Evolutionary conservation across 2,113 vertebrate species (phyloP).

Genomic region (Lophius piscatorius): DNA sequence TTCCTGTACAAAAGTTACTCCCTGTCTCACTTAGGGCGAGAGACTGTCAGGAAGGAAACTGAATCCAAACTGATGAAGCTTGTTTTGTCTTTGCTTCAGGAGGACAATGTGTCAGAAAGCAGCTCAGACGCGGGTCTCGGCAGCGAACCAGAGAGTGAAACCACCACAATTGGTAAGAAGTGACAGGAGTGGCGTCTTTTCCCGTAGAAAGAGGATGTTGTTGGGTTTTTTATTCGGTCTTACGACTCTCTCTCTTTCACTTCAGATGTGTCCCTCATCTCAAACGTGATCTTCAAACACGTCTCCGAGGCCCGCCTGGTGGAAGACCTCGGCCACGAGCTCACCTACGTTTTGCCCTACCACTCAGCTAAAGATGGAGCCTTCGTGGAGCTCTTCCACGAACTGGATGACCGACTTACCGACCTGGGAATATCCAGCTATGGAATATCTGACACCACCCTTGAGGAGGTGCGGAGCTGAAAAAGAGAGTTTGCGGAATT

Average conservation of each 20-base stretch:
- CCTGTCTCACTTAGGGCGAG: background rate
- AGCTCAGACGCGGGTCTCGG: constrained; percentile 97
- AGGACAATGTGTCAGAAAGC: constrained; percentile 96
- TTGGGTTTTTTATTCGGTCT: background rate
- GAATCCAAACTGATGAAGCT: background rate
- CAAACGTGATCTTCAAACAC: constrained; percentile 94
- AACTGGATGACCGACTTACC: constrained; percentile 94
- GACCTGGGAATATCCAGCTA: constrained; percentile 98
- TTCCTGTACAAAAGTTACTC: no score
- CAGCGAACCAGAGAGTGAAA: constrained; percentile 98
- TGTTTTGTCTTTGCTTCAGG: constrained; percentile 78
- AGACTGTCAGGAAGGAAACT: background rate
- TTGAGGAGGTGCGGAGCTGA: constrained; percentile 87
- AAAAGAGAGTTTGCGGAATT: background rate
- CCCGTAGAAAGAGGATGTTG: background rate
- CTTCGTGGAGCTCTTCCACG: constrained; percentile 97
- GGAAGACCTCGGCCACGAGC: constrained; percentile 95
- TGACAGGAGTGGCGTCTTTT: background rate
- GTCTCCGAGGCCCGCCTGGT: constrained; percentile 92
- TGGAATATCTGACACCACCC: constrained; percentile 95
- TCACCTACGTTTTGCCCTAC: constrained; percentile 93
- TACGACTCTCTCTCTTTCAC: background rate
- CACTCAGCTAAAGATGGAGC: constrained; percentile 94
- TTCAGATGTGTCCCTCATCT: constrained; percentile 95
- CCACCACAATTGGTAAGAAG: constrained; percentile 91